Base-by-base conservation (phyloP, 2,113 vertebrate genomes). In the Leiothrix lutea region DNA sequence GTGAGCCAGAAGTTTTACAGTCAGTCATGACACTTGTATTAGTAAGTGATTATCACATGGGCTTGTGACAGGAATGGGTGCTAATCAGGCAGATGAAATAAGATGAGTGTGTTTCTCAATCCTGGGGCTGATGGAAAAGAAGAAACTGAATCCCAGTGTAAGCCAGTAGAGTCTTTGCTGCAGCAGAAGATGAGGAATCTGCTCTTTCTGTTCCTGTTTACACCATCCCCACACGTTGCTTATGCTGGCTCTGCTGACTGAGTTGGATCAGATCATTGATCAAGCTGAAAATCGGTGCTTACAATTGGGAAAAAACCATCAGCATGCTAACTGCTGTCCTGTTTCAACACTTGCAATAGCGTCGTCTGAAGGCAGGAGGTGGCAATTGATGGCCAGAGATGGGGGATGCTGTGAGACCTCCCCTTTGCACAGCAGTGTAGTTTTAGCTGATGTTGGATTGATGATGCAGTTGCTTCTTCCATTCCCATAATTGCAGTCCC, bases 181-280 rank as follows among this genome's bases (percentile, higher is more conserved):
- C 12, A 47, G 33, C 9, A 6, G 2, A 29, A 88, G 58, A 7
- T 61, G 45, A 9, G 22, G 25, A 69, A n/a, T 65, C 24, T 5
- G 8, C 31, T 60, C 33, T 86, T 74, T 90, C 9, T 25, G 40
- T 40, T 79, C 40, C 2, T 66, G 14, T 11, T 80, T 58, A 28
- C 18, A n/a, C 9, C 42, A 36, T 48, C 35, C 25, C 36, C 11
- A 2, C 0, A 0, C 0, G 2, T 33, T 7, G 1, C 40, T 80
- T 69, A 4, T 4, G 7, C 35, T 72, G 64, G 12, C 29, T 64
- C 4, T 61, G 14, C 31, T 77, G 54, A 11, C 9, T 45, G 64
- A 86, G n/a, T 51, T 33, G 33, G n/a, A 50, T 83, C 71, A 50
- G 66, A 66, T 74, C 65, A 69, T 24, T 69, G 19, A 11, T 60